Percentiles rank a stretch among this genome's conserved stretches.
phyloP scores from a whole-genome alignment of 2,113 vertebrate species.

The Dicrurus megarhynchus region DNA sequence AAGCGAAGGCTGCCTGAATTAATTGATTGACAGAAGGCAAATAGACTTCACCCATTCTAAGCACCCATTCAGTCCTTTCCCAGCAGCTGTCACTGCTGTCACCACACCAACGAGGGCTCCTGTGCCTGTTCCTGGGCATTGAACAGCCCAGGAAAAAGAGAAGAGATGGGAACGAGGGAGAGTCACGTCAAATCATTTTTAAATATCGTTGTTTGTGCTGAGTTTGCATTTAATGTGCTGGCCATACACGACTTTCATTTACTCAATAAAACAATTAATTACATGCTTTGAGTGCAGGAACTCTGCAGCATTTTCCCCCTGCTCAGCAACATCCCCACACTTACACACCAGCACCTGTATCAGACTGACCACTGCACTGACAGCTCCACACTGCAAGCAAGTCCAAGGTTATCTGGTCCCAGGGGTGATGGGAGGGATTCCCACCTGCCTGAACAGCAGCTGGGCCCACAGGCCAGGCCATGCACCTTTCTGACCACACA shows the following conservation, averaged over 20 bases:
- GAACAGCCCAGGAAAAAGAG: background rate
- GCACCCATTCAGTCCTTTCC: background rate
- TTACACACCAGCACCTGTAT: fast-evolving
- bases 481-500: background rate
- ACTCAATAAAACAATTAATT: background rate
- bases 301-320: background rate
- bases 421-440: background rate
- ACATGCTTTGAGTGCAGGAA: background rate
- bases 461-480: background rate
- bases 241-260: background rate
- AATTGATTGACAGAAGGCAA: slow-evolving; percentile 21
- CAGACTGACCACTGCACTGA: background rate
- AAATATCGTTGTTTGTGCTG: background rate
- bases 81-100: background rate
- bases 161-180: fast-evolving
- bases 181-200: fast-evolving
- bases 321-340: background rate
- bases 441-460: background rate
- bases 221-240: background rate
- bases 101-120: background rate
- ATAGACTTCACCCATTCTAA: background rate
- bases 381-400: fast-evolving
- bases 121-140: background rate
- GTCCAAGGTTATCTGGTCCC: background rate
- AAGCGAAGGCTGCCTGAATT: background rate